These are phyloP conservation scores for Stenolophus ochropezus DNA, from an alignment of 2,888 invertebrate species.

Conservation along the genomic window DNA sequence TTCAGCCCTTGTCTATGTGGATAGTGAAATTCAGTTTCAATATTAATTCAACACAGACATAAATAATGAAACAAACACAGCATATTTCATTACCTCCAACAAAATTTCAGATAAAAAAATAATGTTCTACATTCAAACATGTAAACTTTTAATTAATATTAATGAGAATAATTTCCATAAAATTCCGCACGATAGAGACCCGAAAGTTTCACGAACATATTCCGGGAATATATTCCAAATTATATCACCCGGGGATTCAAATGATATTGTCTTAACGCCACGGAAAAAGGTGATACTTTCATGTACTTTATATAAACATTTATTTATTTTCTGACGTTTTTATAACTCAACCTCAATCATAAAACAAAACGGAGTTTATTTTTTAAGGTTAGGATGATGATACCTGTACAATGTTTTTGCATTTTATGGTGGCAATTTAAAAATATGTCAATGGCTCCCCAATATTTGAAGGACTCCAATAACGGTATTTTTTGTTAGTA, in stretches of 20 bases:
- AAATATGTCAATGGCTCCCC: too few relatives aligned
- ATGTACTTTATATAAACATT: too few relatives aligned
- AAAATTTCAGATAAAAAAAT: slow-evolving; percentile 43
- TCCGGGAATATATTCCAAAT: neutral
- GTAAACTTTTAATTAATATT: slow-evolving; percentile 58
- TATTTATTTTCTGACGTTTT: too few relatives aligned
- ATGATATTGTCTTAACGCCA: neutral
- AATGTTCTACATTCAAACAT: slow-evolving; percentile 51
- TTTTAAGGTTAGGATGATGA: too few relatives aligned
- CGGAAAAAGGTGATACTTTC: too few relatives aligned
- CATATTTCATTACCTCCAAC: slow-evolving; percentile 25
- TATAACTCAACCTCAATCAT: too few relatives aligned
- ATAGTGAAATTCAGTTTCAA: neutral
- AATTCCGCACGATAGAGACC: slow-evolving; percentile 18
- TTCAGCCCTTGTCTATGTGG: neutral
- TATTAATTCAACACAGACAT: slow-evolving; percentile 15
- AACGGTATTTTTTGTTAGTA: too few relatives aligned
- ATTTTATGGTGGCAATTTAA: too few relatives aligned
- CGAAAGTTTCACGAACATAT: neutral
- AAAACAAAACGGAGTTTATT: too few relatives aligned
- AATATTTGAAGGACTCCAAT: too few relatives aligned
- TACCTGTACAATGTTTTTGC: too few relatives aligned
- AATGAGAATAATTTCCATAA: slow-evolving; percentile 53
- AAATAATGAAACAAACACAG: slow-evolving; percentile 12
- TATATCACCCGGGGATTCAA: neutral